phyloP scores from a whole-genome alignment of 1,140 invertebrate species.

The Leptoteleia sp. region DNA sequence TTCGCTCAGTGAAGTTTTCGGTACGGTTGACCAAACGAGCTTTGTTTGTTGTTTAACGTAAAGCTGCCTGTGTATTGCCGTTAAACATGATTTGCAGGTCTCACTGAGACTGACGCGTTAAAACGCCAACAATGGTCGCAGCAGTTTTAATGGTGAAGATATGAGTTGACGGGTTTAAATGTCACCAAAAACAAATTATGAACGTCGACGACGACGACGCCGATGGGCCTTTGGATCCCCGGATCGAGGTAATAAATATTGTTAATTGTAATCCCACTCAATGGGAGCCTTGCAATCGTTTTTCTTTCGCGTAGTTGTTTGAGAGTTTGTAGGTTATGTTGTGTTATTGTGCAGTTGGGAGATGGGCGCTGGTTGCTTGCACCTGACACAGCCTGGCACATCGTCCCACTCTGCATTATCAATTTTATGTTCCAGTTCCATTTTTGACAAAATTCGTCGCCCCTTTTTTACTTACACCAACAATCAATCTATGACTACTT shows the following conservation, averaged over 20 bases:
- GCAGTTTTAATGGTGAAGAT: slow-evolving; percentile 27
- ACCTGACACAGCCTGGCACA: slow-evolving; percentile 75
- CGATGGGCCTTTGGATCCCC: slow-evolving; percentile 77
- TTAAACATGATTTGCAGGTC: neutral
- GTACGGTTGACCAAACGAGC: no score
- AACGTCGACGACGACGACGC: slow-evolving; percentile 76
- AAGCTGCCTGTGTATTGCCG: neutral
- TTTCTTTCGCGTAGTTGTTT: no score
- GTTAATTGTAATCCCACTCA: no score
- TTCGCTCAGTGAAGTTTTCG: no score
- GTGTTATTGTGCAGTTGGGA: slow-evolving; percentile 28
- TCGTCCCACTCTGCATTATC: slow-evolving; percentile 72
- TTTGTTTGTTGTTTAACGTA: no score
- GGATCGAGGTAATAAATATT: slow-evolving; percentile 79
- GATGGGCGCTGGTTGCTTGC: slow-evolving; percentile 41
- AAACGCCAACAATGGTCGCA: slow-evolving; percentile 25
- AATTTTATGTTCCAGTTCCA: neutral
- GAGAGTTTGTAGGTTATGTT: slow-evolving; percentile 57
- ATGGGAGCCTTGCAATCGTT: no score
- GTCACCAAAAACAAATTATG: slow-evolving; percentile 74
- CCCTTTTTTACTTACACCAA: no score
- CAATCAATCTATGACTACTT: no score
- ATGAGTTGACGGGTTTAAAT: slow-evolving; percentile 71
- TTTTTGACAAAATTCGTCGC: no score
- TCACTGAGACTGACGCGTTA: neutral